Base-by-base conservation (phyloP, 1,140 invertebrate species). In the Gryon sp. region DNA sequence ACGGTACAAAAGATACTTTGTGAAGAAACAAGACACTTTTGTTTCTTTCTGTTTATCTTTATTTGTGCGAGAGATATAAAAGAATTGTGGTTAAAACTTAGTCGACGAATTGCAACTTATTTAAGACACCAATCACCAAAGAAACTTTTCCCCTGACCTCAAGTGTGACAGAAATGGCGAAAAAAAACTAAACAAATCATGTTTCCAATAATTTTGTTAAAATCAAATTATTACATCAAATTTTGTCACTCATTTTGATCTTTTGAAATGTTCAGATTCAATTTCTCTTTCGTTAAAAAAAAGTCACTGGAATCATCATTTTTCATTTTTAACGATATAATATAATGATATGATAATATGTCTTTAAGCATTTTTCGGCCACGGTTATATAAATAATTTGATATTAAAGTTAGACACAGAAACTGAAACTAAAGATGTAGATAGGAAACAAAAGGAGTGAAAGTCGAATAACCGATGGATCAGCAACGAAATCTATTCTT, bases 371-470 rank as follows among this genome's bases (percentile, higher is more conserved):
- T n/a, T n/a, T n/a, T n/a, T n/a, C n/a, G n/a, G n/a, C n/a, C n/a
- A n/a, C n/a, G n/a, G n/a, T n/a, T n/a, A n/a, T n/a, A n/a, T n/a
- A n/a, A n/a, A n/a, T n/a, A n/a, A n/a, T 22, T 45, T 45, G 18
- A 50, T 52, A 68, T 48, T 22, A 19, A 8, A 32, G 34, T 38
- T 66, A n/a, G 14, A 38, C 8, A 20, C 15, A 66, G 69, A 57
- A 68, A 60, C 36, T 16, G 11, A n/a, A 24, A 12, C 16, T 19
- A 5, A 24, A 62, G 73, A 63, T 63, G 30, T 55, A 62, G 73
- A 63, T 63, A 63, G 43, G 59, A 53, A 66, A 66, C 36, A 62
- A 62, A 60, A 52, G 46, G 62, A 75, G 72, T 53, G 72, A 75
- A 68, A 68, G 72, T 62, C 12, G 53, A 24, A 57, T 48, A 50